phyloP scores from a whole-genome alignment of 2,113 vertebrate genomes.

The Saimiri boliviensis region DNA sequence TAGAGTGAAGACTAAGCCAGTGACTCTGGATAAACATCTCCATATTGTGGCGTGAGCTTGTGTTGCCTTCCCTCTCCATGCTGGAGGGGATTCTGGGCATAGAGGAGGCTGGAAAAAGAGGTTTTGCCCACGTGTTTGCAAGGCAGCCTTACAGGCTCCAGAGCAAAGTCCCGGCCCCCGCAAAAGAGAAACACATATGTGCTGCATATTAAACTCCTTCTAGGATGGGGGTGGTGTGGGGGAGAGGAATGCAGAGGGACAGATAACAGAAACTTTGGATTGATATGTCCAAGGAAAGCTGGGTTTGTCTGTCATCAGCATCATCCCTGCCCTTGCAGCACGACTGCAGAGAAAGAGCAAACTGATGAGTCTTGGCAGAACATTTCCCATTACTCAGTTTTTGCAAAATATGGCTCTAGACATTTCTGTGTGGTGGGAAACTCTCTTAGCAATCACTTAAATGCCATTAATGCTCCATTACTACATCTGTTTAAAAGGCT shows the following conservation, averaged over 20 bases:
- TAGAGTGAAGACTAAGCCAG: background rate
- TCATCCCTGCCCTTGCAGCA: slow-evolving; percentile 46
- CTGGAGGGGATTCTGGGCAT: background rate
- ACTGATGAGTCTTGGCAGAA: slow-evolving; percentile 40
- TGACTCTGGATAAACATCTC: background rate
- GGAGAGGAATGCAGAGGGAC: background rate
- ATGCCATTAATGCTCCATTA: background rate
- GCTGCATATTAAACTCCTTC: background rate
- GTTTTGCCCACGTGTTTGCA: background rate
- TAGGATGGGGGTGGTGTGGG: too few relatives aligned
- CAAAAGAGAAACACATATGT: background rate
- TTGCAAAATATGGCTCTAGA: slow-evolving; percentile 60
- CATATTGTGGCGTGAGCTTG: background rate
- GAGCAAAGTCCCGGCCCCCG: background rate
- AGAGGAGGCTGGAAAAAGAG: background rate
- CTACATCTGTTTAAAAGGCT: slow-evolving; percentile 16
- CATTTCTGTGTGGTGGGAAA: slow-evolving; percentile 50
- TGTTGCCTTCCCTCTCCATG: background rate
- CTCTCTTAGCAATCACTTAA: slow-evolving; percentile 30
- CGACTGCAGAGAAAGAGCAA: slow-evolving; percentile 67
- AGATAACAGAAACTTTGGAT: background rate
- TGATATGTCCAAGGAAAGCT: background rate
- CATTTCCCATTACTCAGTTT: slow-evolving; percentile 28
- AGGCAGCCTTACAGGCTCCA: background rate
- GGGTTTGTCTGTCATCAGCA: background rate